phyloP scores from a whole-genome alignment of 2,888 invertebrate species.

The Leptopterna dolabrata region DNA sequence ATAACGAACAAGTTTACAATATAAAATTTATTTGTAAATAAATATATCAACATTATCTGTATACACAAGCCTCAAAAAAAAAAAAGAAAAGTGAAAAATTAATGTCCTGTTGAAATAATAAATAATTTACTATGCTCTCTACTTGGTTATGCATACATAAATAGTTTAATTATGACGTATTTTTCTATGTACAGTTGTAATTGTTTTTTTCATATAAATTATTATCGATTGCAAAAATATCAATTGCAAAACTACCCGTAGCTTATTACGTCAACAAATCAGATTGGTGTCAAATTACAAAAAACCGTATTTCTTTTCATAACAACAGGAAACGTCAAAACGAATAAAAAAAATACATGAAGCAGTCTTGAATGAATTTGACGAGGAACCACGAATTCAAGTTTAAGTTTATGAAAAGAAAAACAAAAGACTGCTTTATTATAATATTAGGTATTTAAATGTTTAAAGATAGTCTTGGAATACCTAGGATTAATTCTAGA shows the following conservation, averaged over 20 bases:
- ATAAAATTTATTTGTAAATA: conserved; percentile 55
- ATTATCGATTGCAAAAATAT: conserved; percentile 43
- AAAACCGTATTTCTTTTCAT: background rate
- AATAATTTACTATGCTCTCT: conserved; percentile 47
- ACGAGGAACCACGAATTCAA: conserved; percentile 38
- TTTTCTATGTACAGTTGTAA: conserved; percentile 25
- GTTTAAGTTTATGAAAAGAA: background rate
- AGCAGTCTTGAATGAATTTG: conserved; percentile 47
- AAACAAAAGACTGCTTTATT: conserved; percentile 15
- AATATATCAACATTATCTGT: conserved; percentile 50
- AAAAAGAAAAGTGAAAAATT: conserved; percentile 36
- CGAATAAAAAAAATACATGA: background rate
- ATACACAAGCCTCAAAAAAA: conserved; percentile 38
- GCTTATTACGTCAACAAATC: conserved; percentile 40
- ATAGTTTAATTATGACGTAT: conserved; percentile 22
- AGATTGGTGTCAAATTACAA: conserved; percentile 33
- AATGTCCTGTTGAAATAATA: conserved; percentile 41
- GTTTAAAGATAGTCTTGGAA: background rate
- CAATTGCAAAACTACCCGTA: conserved; percentile 43
- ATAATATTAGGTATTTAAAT: background rate
- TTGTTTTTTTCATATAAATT: conserved; percentile 11
- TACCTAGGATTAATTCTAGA: background rate
- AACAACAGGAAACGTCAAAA: background rate
- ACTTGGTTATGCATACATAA: conserved; percentile 44
- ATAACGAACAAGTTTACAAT: conserved; percentile 11